Conservation (phyloP, 2,113 vertebrate genomes). For the Leucopsar rothschildi region DNA sequence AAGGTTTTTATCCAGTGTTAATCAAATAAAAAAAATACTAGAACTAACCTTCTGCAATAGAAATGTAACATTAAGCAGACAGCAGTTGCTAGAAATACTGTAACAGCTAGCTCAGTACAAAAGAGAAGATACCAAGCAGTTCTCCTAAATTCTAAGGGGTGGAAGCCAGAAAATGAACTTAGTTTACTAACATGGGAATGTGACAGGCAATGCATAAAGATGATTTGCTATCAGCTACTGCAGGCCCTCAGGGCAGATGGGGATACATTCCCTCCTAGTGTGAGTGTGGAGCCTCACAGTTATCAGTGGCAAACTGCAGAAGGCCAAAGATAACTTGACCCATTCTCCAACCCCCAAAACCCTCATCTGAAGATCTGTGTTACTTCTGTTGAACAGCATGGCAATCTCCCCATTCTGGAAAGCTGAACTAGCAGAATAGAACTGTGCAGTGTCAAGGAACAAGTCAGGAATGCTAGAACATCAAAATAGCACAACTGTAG, state of each 20-base stretch:
- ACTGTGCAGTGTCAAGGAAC: neutral
- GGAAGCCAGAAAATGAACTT: neutral
- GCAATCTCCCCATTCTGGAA: neutral
- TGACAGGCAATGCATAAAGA: neutral
- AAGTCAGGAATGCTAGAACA: neutral
- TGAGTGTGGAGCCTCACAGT: rapidly evolving
- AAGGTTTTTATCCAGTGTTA: neutral
- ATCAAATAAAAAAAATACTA: neutral
- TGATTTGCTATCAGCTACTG: neutral
- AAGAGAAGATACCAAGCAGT: neutral
- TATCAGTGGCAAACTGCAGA: neutral
- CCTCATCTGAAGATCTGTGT: neutral
- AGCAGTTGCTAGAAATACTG: neutral
- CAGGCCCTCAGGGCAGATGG: neutral
- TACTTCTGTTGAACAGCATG: neutral
- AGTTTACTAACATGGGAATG: neutral
- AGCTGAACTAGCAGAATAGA: neutral
- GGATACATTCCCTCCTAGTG: neutral
- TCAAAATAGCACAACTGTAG: neutral
- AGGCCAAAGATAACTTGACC: rapidly evolving
- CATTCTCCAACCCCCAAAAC: neutral
- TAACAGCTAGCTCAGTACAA: neutral
- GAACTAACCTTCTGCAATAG: neutral
- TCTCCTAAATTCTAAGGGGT: neutral
- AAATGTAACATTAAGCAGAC: neutral